Conservation (phyloP, 1,140 invertebrate species). For the Periplaneta americana region DNA sequence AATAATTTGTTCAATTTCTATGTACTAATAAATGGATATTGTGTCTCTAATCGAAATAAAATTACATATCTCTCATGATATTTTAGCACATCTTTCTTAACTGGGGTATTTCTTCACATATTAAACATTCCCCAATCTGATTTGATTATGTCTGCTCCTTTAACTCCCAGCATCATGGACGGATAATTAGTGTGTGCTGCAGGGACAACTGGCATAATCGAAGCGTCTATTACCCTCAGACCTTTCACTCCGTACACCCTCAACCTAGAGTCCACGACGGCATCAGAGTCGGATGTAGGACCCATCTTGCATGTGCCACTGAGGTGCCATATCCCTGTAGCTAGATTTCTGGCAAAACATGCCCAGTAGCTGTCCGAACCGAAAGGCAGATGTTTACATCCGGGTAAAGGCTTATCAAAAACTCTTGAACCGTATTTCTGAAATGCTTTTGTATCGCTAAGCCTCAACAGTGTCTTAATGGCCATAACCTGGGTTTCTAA, state of each 20-base stretch:
- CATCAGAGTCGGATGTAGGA: constrained; percentile 51
- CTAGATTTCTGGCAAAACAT: constrained; percentile 29
- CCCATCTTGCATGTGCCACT: constrained; percentile 76
- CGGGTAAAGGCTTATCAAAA: constrained; percentile 1
- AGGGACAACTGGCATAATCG: constrained; percentile 66
- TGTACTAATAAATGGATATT: too few species aligned
- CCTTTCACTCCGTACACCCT: constrained; percentile 60
- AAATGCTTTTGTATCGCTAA: constrained; percentile 35
- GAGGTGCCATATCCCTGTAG: constrained; percentile 41
- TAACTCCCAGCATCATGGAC: constrained; percentile 81
- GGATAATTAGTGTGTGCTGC: constrained; percentile 78
- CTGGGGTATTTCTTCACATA: too few species aligned
- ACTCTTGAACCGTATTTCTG: constrained; percentile 26
- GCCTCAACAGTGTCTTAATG: constrained; percentile 35
- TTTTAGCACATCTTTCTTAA: too few species aligned
- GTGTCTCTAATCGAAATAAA: too few species aligned
- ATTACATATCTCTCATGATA: too few species aligned
- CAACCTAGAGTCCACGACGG: constrained; percentile 66
- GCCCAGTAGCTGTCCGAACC: constrained; percentile 31
- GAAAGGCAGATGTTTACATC: constrained; percentile 25
- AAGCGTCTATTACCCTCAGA: constrained; percentile 70
- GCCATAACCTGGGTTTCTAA: constrained; percentile 67
- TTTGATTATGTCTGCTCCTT: constrained; percentile 76
- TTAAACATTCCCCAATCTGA: constrained; percentile 38
- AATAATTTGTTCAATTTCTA: too few species aligned